Percentiles rank a stretch among this genome's conserved stretches.
Evolutionary conservation across 1,140 invertebrate species (phyloP).

Genomic region (Archegozetes longisetosus): DNA sequence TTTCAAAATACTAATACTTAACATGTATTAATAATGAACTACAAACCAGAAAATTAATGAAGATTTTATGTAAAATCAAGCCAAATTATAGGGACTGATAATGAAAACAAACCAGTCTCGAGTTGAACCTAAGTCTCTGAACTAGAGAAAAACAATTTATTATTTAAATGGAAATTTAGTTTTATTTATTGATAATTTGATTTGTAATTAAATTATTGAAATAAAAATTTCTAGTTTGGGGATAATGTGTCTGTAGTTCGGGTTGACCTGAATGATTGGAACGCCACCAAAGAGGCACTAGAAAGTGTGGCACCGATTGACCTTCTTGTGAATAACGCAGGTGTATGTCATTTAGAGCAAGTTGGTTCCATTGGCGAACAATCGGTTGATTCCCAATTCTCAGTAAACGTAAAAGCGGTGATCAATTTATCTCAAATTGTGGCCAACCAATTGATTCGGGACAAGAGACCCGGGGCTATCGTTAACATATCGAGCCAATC

Average conservation of each 20-base stretch:
- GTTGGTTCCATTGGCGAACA: conserved; percentile 47
- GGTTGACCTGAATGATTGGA: conserved; percentile 59
- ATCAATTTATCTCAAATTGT: conserved; percentile 65
- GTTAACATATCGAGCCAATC: conserved; percentile 80
- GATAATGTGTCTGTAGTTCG: conserved; percentile 35
- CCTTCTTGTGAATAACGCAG: conserved; percentile 70
- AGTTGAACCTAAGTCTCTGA: too few species aligned
- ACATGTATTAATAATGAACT: too few species aligned
- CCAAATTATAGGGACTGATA: too few species aligned
- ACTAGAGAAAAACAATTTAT: too few species aligned
- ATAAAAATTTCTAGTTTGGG: neutral
- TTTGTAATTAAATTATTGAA: conserved; percentile 1
- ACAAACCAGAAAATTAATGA: too few species aligned
- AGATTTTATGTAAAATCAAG: too few species aligned
- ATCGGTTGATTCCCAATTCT: conserved; percentile 43
- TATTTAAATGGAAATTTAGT: neutral
- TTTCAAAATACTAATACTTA: too few species aligned
- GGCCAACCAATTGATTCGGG: conserved; percentile 50
- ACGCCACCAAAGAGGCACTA: conserved; percentile 43
- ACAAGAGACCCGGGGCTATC: conserved; percentile 46
- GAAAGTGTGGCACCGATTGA: conserved; percentile 43
- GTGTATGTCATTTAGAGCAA: conserved; percentile 38
- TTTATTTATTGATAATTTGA: neutral
- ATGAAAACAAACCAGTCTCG: too few species aligned
- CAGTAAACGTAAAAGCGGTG: conserved; percentile 62